Base-by-base conservation (phyloP, 2,113 vertebrate genomes). In the Chaetura pelagica region DNA sequence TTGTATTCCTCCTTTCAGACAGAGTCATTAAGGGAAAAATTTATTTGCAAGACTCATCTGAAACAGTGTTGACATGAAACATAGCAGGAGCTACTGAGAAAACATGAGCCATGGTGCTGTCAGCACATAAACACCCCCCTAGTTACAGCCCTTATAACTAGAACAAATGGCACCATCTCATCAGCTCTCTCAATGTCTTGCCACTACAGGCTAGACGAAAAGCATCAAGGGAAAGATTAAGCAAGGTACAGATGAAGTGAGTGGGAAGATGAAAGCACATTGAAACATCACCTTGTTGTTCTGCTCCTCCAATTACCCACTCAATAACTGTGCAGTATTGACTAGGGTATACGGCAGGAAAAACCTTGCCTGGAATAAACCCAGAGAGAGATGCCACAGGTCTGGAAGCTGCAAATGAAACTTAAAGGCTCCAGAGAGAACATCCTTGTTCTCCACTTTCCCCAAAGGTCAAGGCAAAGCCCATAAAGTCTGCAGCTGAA, bases 201-300 rank as follows among this genome's bases (percentile, higher is more conserved):
- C 76, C 77, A 81, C 87, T 67, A 74, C 46, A 84, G 93, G 74
- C 89, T 92, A 73, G 24, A 91, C 89, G 93, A 95, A 94, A 81
- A 95, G 74, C 84, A 95, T 64, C 91, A 76, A 87, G 93, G 91
- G 89, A 94, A 87, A 93, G 81, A 95, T 95, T 92, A 95, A 66
- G 80, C 94, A 89, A 84, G 69, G 76, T 91, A 82, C 89, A 94
- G 89, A 96, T 84, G 91, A 94, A 96, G 93, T 0, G 38, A 94
- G 91, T 94, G 91, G 90, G 90, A 96, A 95, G 94, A 89, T 75
- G 66, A 79, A 95, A 95, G 81, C 58, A 94, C 69, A 87, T 0
- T 79, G 77, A 95, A 95, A 62, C 49, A 95, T 89, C 87, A 94
- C 84, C 94, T 94, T 87, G 75, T 87, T 97, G 85, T 82, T 95